Evolutionary conservation across 2,113 vertebrate genomes (phyloP), one percentile per base, ranked within the genome.

Genomic region (Carassius gibelio): DNA sequence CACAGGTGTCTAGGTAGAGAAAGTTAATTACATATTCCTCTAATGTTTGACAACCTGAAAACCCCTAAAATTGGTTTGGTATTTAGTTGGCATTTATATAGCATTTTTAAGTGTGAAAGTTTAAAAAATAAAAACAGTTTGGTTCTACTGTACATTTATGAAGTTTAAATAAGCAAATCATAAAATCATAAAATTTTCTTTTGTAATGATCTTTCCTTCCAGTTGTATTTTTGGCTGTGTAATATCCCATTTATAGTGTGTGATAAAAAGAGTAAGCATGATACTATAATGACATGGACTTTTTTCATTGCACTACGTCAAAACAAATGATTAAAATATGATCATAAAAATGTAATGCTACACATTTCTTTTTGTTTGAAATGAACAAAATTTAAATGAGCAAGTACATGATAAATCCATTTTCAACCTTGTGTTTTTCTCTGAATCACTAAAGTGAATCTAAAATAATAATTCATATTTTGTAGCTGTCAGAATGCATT

Each of bases 391-490:
- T 61, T 61, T 9, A 61, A 61, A 61, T 61, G 57, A 9, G 57
- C 57, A 61, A 61, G 21, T 61, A 61, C 57, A 61, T 61, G 57
- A 61, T n/a, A 61, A 61, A 61, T 61, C 57, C 57, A 61, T 61
- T 8, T 61, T 10, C 57, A n/a, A 61, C 3, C 19, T 21, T 61
- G 57, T 61, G 5, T n/a, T 61, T 61, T 61, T 0, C 57, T n/a
- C 57, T 61, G 57, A 61, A 61, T 61, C 57, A n/a, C 57, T 61
- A 59, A 21, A n/a, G 57, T 61, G 9, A 61, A 61, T n/a, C 57
- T 61, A 61, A 61, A n/a, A 61, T 61, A n/a, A 61, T 61, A n/a
- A n/a, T n/a, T n/a, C 2, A 61, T 61, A n/a, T 61, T 61, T 61
- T 61, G n/a, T 61, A 61, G 21, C 57, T 61, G 21, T 61, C 57